phyloP scores from a whole-genome alignment of 2,113 vertebrate species.

The Dascyllus trimaculatus region DNA sequence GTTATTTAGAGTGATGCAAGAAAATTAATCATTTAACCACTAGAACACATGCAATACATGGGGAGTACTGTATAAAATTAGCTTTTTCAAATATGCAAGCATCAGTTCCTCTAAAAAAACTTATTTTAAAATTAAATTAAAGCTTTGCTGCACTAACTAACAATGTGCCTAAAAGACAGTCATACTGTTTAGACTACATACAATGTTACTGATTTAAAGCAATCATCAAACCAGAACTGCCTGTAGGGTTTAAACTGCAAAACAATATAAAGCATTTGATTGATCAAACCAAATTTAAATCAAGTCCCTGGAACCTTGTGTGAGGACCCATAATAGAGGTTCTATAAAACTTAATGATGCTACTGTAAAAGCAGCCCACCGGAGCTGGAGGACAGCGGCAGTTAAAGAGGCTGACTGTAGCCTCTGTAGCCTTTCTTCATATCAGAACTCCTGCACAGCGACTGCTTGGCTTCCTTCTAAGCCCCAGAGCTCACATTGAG shows the following conservation, averaged over 20 bases:
- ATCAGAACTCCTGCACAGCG: slow-evolving; percentile 9
- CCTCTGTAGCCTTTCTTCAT: not conserved
- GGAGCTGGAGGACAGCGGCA: slow-evolving; percentile 23
- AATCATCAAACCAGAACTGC: slow-evolving; percentile 26
- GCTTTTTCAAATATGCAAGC: not conserved
- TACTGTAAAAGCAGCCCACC: slow-evolving; percentile 19
- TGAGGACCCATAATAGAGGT: slow-evolving; percentile 57
- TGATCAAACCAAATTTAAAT: slow-evolving; percentile 69
- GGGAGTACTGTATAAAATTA: not conserved
- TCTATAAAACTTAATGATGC: slow-evolving; percentile 69
- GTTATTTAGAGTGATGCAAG: too few species aligned
- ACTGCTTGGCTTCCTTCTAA: not conserved
- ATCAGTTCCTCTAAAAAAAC: not conserved
- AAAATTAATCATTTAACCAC: too few species aligned
- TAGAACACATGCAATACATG: too few species aligned
- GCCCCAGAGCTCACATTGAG: not conserved
- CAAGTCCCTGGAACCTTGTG: slow-evolving; percentile 70
- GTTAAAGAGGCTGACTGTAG: slow-evolving; percentile 4
- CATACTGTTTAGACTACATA: slow-evolving; percentile 9
- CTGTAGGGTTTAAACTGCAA: slow-evolving; percentile 36
- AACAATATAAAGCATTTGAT: slow-evolving; percentile 58
- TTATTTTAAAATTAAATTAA: not conserved
- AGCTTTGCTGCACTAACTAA: slow-evolving; percentile 2
- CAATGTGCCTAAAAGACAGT: slow-evolving; percentile 14
- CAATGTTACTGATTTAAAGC: slow-evolving; percentile 8